Base-by-base conservation (phyloP, 2,888 invertebrate species). In the Chorisops tibialis region DNA sequence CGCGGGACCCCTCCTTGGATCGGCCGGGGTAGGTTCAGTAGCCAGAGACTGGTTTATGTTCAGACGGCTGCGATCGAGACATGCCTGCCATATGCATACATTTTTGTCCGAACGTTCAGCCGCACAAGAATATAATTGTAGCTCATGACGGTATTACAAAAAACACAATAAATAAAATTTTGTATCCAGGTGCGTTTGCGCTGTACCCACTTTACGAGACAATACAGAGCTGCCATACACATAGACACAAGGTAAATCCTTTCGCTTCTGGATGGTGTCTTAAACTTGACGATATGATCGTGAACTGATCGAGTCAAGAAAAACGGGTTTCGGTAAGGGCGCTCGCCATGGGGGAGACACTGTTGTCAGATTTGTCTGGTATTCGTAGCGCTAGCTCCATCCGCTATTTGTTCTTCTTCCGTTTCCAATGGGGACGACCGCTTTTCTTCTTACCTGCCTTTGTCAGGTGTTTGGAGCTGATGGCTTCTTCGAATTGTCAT, bases 11-110 rank as follows among this genome's bases (percentile, higher is more conserved):
- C 30, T 30, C 30, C 30, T 30, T 30, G 30, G 9, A 30, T 30
- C 30, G 30, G 5, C 7, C 35, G 14, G 35, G 51, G 22, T 19
- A 21, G 18, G 38, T 18, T 21, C 21, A 21, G 39, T 19, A 12
- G 52, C 22, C 14, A 11, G 9, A 30, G 41, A 54, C 52, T 18
- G 38, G 52, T 54, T 54, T 54, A 39, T 39, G 22, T 22, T 12
- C 4, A 54, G n/a, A n/a, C n/a, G 52, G 39, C 52, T 50, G 47
- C 21, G 47, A 51, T 37, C 38, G 37, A 11, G 18, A 37, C 37
- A 39, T 54, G 52, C 22, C 21, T 41, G n/a, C n/a, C n/a, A 22
- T 22, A 54, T 54, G 52, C 39, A n/a, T 14, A 41, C n/a, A n/a
- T 9, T 14, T 54, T 39, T 19, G 22, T 41, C 39, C 30, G 21